Evolutionary conservation across 2,888 invertebrate species (phyloP).

Genomic region (Nemotelus nigrinus): DNA sequence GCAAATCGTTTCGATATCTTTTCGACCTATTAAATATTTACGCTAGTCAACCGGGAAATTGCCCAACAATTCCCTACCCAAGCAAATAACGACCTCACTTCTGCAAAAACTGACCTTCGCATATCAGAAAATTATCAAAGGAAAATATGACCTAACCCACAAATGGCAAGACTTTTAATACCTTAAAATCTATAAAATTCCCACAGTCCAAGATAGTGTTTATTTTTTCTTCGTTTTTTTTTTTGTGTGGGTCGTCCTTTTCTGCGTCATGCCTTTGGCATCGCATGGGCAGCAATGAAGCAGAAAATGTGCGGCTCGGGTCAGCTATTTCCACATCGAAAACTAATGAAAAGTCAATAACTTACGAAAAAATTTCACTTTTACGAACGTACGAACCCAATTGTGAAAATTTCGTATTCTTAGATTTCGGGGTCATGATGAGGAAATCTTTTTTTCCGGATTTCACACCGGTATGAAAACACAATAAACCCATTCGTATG

Average conservation of each 20-base stretch:
- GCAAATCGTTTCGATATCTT: too few relatives aligned
- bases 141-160: too few relatives aligned
- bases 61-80: too few relatives aligned
- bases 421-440: background rate
- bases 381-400: background rate
- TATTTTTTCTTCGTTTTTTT: background rate
- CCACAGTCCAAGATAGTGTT: background rate
- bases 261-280: background rate
- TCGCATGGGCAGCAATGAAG: constrained; percentile 24
- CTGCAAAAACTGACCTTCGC: background rate
- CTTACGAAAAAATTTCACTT: constrained; percentile 30
- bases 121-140: too few relatives aligned
- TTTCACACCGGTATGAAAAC: constrained; percentile 25
- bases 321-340: constrained; percentile 6
- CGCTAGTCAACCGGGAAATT: too few relatives aligned
- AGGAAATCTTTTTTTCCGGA: background rate
- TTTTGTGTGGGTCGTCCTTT: background rate
- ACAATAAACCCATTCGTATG: background rate
- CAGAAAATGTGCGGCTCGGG: constrained; percentile 20
- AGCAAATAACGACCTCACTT: background rate
- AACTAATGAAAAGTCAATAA: constrained; percentile 30
- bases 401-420: background rate
- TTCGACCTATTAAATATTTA: too few relatives aligned
- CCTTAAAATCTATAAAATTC: background rate
- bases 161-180: background rate